Evolutionary conservation across 2,797 vertebrate species (phyloP).

Genomic region (Pangasius mekongensis): DNA sequence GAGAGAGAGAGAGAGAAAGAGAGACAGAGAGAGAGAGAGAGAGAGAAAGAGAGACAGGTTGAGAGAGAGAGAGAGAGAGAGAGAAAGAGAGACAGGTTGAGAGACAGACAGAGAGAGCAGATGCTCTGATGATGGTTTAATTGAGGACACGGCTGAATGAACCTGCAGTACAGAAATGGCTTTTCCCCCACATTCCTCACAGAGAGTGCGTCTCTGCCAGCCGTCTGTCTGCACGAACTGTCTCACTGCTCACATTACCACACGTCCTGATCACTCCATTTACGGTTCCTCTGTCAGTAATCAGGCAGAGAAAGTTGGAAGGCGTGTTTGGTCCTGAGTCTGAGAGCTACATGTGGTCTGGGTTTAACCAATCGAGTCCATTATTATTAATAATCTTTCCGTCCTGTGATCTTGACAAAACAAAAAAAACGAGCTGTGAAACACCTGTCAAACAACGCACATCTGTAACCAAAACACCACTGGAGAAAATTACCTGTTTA

Average conservation of each 20-base stretch:
- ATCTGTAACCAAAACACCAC: not conserved
- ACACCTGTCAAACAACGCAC: not conserved
- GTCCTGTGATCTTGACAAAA: not conserved
- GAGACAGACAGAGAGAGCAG: not conserved
- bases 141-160: not conserved
- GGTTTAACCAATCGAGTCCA: not conserved
- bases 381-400: not conserved
- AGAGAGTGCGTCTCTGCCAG: not conserved
- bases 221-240: not conserved
- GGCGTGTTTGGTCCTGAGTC: not conserved
- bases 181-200: not conserved
- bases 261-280: not conserved
- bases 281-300: not conserved
- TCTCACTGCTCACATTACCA: conserved; percentile 6
- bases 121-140: not conserved
- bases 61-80: not conserved
- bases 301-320: conserved; percentile 4
- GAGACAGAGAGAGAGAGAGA: not conserved
- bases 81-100: not conserved
- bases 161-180: not conserved
- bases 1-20: not conserved
- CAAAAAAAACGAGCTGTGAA: not conserved
- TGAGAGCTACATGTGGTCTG: not conserved
- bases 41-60: conserved; percentile 9
- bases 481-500: not conserved